These are phyloP conservation scores for Orthosia cruda DNA, from an alignment of 2,888 invertebrate species.

Conservation along the genomic window DNA sequence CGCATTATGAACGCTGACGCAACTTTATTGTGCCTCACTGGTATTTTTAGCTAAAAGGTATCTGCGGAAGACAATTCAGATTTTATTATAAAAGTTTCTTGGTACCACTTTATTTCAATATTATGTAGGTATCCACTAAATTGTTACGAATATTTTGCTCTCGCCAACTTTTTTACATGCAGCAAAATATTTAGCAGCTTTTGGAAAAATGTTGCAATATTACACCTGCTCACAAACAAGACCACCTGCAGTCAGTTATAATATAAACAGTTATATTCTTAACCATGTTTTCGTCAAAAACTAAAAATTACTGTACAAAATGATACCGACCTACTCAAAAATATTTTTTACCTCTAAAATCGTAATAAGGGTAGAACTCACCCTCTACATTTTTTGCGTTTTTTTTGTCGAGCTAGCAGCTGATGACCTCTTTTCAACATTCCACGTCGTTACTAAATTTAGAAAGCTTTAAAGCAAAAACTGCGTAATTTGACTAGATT, in stretches of 20 bases:
- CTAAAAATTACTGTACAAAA: constrained; percentile 25
- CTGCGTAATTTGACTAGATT: constrained; percentile 63
- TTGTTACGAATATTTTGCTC: too few relatives aligned
- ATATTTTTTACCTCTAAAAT: constrained; percentile 22
- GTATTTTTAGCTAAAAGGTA: constrained; percentile 21
- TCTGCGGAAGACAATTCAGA: constrained; percentile 3
- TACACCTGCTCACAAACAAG: constrained; percentile 25
- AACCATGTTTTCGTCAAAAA: constrained; percentile 5
- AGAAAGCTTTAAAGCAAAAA: constrained; percentile 65
- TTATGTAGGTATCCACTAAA: not conserved
- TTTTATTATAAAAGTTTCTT: constrained; percentile 7
- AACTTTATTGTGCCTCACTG: constrained; percentile 39
- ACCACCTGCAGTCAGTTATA: constrained; percentile 30
- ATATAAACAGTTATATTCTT: constrained; percentile 17
- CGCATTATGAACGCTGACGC: constrained; percentile 39
- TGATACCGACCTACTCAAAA: not conserved
- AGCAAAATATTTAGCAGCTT: not conserved
- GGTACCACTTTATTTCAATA: constrained; percentile 3
- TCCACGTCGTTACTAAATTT: constrained; percentile 71
- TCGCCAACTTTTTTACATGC: too few relatives aligned
- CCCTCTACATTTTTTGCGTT: constrained; percentile 57
- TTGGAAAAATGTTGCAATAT: not conserved
- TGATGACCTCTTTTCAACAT: constrained; percentile 68
- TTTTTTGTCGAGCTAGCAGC: constrained; percentile 60
- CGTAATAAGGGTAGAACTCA: constrained; percentile 59